Base-by-base conservation (phyloP, 2,113 vertebrate genomes). In the Morone saxatilis region DNA sequence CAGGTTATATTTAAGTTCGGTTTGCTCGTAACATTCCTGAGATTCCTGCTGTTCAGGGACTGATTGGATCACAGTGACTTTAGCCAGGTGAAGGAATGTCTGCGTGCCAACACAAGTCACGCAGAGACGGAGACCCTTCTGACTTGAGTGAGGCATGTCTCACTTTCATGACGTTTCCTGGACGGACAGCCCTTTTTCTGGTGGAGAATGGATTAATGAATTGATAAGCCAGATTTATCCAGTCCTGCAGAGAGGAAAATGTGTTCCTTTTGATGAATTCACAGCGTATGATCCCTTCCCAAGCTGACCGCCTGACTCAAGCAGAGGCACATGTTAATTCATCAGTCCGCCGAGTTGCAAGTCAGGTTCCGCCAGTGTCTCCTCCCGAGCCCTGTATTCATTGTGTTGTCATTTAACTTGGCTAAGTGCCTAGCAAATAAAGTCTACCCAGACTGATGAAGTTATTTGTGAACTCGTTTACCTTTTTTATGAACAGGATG, bases 41-140 rank as follows among this genome's bases (percentile, higher is more conserved):
- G 22, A 92, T 91, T 81, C 84, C 83, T 79, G 47, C 75, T 16
- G 25, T 69, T 82, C n/a, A 60, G n/a, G 51, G 54, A 62, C 60
- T 80, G 87, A 90, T 86, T 83, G 73, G 53, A 85, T 90, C 69
- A 76, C 59, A 83, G 60, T 67, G 48, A 90, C 82, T 81, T 73
- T 51, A 76, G 12, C 25, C 69, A 81, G 41, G 38, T 76, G 62
- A 63, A 78, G 71, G 68, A 86, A 82, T 77, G 86, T 83, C 59
- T 88, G 78, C 73, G 0, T 84, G 91, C 43, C 13, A 25, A 45
- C 48, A 66, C 87, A 79, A 57, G 87, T 77, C 80, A 59, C 40
- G 40, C 56, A 47, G 11, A 45, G 71, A 10, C 9, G 4, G 40
- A 51, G 47, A 69, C 19, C 57, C 61, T 56, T 20, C n/a, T 75